A percentile compares a stretch with the other conserved stretches of the same genome.
These are phyloP conservation scores for Psix sp. DNA, from an alignment of 1,140 invertebrate species.

Conservation along the genomic window DNA sequence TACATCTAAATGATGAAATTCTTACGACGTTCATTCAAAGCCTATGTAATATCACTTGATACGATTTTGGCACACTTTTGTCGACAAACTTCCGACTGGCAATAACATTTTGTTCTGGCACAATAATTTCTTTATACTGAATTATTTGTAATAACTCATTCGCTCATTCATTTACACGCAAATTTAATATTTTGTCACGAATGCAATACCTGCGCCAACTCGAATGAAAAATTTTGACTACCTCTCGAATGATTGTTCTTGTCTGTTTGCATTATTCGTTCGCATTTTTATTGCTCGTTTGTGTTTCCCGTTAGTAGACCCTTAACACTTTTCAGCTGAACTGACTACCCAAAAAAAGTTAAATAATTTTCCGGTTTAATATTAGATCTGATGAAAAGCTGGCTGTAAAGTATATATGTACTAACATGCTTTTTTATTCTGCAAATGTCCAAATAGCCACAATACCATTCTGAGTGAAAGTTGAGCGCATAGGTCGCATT, in stretches of 20 bases:
- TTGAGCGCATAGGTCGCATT: too few species aligned
- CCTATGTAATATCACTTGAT: conserved; percentile 55
- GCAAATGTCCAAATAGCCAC: too few species aligned
- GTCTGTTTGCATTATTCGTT: conserved; percentile 26
- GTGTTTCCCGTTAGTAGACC: too few species aligned
- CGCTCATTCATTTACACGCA: conserved; percentile 46
- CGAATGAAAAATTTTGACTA: conserved; percentile 36
- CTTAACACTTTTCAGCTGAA: too few species aligned
- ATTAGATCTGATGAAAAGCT: too few species aligned
- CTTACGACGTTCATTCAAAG: conserved; percentile 44
- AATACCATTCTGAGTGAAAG: too few species aligned
- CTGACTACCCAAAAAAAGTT: too few species aligned
- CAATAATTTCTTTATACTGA: conserved; percentile 28
- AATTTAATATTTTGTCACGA: conserved; percentile 50
- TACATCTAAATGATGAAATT: conserved; percentile 52
- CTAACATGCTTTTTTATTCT: too few species aligned
- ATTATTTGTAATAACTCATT: conserved; percentile 48
- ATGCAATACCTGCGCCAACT: conserved; percentile 32
- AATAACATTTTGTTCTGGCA: conserved; percentile 37
- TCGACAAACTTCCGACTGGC: conserved; percentile 37
- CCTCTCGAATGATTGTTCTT: conserved; percentile 31
- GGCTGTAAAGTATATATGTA: too few species aligned
- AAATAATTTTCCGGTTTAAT: too few species aligned
- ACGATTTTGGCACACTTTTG: conserved; percentile 50
- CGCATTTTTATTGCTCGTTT: neutral